Base-by-base conservation (phyloP, 2,113 vertebrate genomes). In the Megaleporinus macrocephalus region DNA sequence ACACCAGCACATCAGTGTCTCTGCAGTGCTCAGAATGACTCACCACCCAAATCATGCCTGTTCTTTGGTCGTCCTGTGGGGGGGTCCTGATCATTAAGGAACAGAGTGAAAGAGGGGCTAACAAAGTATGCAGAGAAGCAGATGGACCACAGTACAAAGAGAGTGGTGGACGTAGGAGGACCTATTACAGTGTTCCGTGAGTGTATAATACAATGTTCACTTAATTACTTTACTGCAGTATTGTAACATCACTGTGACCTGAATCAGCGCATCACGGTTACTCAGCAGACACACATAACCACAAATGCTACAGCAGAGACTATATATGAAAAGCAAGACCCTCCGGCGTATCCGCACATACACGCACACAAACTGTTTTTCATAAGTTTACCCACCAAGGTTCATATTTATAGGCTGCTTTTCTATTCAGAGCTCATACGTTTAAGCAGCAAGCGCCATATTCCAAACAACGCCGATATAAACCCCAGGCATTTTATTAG, bases 401-500 rank as follows among this genome's bases (percentile, higher is more conserved):
- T 51, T 36, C 22, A 55, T 70, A n/a, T 36, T 68, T 36, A 61
- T 16, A 69, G 30, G 20, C 9, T n/a, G 16, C 33, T 44, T 69
- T 69, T 41, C 22, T 55, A 61, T 30, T 16, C 36, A 26, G 55
- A 16, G 36, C 33, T 33, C 70, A 73, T 53, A 30, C 71, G 55
- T 22, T 13, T 16, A 69, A 22, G 57, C 57, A 26, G 16, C 44
- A 71, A 71, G 66, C 53, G 41, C 5, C 55, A 71, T 49, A 61
- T 24, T 62, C 66, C 49, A 73, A 16, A 11, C 51, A 51, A 22
- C 9, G 29, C 30, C 14, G 16, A 80, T 68, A 76, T 11, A 74
- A 53, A 80, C 44, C 30, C 62, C 47, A 27, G 53, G 29, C 15
- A 59, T 77, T 76, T 73, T 83, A 65, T 59, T 80, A 73, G 47